Percentiles rank a stretch among this genome's conserved stretches.
These are phyloP conservation scores for Caerostris extrusa DNA, from an alignment of 1,140 invertebrate genomes.

Conservation along the genomic window DNA sequence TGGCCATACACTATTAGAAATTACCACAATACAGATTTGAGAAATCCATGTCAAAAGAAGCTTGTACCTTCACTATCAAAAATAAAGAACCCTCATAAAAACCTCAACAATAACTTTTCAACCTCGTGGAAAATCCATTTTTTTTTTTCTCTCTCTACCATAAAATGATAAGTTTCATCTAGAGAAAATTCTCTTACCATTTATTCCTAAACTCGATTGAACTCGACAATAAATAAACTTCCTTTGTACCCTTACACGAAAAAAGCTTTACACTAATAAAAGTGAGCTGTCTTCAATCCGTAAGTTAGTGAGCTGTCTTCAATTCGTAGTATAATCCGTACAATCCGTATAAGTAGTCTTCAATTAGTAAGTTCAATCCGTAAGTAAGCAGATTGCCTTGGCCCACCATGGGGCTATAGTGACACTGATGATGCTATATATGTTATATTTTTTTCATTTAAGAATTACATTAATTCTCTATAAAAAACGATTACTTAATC, in stretches of 20 bases:
- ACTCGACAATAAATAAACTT: slow-evolving; percentile 72
- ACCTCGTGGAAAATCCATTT: neutral
- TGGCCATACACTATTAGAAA: neutral
- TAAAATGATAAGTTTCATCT: slow-evolving; percentile 69
- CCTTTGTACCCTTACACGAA: slow-evolving; percentile 54
- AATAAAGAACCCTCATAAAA: slow-evolving; percentile 49
- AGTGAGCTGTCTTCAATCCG: slow-evolving; percentile 59
- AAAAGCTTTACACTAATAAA: slow-evolving; percentile 75
- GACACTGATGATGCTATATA: too few relatives aligned
- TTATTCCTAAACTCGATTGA: slow-evolving; percentile 67
- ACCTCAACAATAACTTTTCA: slow-evolving; percentile 58
- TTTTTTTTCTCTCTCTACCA: neutral
- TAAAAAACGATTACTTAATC: too few relatives aligned
- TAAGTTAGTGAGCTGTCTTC: slow-evolving; percentile 18
- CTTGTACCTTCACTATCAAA: neutral
- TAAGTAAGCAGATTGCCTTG: too few relatives aligned
- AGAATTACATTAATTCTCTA: too few relatives aligned
- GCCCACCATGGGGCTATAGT: too few relatives aligned
- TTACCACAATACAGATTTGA: slow-evolving; percentile 27
- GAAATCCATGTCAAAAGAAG: slow-evolving; percentile 15
- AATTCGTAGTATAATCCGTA: neutral
- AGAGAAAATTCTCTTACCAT: slow-evolving; percentile 61
- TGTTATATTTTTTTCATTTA: too few relatives aligned
- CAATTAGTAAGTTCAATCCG: too few relatives aligned
- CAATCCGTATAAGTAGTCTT: too few relatives aligned